These are phyloP conservation scores for Masnerella sp. DNA, from an alignment of 2,888 invertebrate species.

Conservation along the genomic window DNA sequence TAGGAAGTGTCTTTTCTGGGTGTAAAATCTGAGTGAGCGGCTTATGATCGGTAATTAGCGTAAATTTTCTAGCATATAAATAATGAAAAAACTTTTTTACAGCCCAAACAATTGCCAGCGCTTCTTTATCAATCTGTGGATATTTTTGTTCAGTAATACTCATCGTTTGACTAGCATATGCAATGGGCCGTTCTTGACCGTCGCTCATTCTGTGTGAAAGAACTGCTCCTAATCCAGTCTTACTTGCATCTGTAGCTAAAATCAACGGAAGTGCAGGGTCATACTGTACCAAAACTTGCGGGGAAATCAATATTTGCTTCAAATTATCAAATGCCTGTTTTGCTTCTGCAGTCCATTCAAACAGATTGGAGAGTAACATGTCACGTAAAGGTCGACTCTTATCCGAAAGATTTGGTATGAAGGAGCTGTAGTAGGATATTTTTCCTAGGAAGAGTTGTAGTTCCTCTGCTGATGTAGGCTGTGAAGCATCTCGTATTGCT, in stretches of 20 bases:
- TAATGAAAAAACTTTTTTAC: constrained; percentile 13
- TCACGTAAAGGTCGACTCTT: not conserved
- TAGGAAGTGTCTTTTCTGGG: constrained; percentile 25
- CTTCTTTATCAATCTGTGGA: constrained; percentile 9
- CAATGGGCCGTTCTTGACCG: constrained; percentile 11
- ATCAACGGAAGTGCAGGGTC: constrained; percentile 7
- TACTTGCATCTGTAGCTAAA: constrained; percentile 1
- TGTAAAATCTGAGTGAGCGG: constrained; percentile 12
- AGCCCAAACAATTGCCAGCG: constrained; percentile 6
- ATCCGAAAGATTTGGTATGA: constrained; percentile 5
- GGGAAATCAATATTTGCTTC: constrained; percentile 19
- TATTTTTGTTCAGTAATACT: not conserved
- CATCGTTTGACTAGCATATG: constrained; percentile 5
- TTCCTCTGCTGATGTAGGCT: constrained; percentile 22
- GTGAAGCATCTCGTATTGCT: constrained; percentile 16
- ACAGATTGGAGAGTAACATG: not conserved
- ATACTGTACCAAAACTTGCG: constrained; percentile 25
- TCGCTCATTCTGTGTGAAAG: not conserved
- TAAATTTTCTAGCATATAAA: constrained; percentile 3
- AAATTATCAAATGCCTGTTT: constrained; percentile 18
- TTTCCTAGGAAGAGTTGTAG: constrained; percentile 13
- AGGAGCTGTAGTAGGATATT: constrained; percentile 6
- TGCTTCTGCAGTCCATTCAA: not conserved
- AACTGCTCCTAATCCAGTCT: constrained; percentile 2
- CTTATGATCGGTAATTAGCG: constrained; percentile 5